Conservation (phyloP, 2,888 invertebrate genomes). For the Hedychridium roseum region DNA sequence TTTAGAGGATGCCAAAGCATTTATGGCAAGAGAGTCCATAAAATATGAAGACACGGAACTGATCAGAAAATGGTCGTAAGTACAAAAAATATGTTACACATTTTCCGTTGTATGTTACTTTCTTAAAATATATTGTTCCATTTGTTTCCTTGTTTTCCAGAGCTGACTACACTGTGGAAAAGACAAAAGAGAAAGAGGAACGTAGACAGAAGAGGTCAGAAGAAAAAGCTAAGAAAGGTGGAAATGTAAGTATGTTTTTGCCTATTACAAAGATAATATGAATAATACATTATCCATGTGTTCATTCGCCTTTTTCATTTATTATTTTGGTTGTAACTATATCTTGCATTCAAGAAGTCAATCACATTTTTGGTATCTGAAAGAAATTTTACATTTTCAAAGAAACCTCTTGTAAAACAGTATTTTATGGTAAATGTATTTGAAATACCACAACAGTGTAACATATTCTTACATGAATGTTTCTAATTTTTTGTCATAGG, state of each 20-base stretch:
- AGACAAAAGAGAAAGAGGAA: slow-evolving; percentile 73
- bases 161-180: slow-evolving; percentile 70
- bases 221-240: slow-evolving; percentile 65
- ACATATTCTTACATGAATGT: too few species aligned
- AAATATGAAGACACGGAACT: slow-evolving; percentile 75
- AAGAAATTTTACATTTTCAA: too few species aligned
- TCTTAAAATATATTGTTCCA: neutral
- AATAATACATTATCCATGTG: neutral
- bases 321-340: slow-evolving; percentile 28
- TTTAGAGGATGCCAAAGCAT: slow-evolving; percentile 81
- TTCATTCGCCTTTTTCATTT: too few species aligned
- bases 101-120: neutral
- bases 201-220: slow-evolving; percentile 68
- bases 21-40: slow-evolving; percentile 73
- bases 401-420: too few species aligned
- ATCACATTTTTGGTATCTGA: too few species aligned
- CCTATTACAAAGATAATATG: too few species aligned
- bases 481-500: too few species aligned
- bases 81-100: slow-evolving; percentile 27
- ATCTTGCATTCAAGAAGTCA: too few species aligned
- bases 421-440: too few species aligned
- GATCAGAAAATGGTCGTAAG: slow-evolving; percentile 74
- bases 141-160: slow-evolving; percentile 33
- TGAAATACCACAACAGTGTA: too few species aligned
- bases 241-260: slow-evolving; percentile 51